phyloP scores from a whole-genome alignment of 1,140 invertebrate genomes.

The Uloborus diversus region DNA sequence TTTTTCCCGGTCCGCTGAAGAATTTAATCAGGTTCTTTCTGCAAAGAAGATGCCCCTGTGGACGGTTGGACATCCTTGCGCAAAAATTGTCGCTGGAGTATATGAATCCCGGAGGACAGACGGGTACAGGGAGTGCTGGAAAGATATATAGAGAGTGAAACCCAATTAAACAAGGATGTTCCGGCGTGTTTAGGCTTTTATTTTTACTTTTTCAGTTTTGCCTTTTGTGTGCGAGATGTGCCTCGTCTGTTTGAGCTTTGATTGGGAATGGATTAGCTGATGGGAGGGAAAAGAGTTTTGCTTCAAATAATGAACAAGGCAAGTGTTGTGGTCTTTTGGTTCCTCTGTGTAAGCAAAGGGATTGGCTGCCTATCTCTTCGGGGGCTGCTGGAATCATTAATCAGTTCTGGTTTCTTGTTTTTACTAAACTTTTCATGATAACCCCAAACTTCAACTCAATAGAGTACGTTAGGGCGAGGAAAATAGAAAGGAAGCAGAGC shows the following conservation, averaged over 20 bases:
- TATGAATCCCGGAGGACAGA: conserved; percentile 8
- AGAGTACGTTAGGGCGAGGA: too few species aligned
- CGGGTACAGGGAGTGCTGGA: not conserved
- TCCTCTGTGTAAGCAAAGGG: conserved; percentile 30
- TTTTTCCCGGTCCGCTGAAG: conserved; percentile 15
- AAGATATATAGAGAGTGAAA: not conserved
- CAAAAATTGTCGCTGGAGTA: conserved; percentile 35
- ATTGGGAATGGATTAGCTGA: conserved; percentile 36
- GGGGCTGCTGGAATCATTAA: not conserved
- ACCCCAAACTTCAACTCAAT: too few species aligned
- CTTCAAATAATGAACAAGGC: conserved; percentile 36
- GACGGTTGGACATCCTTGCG: conserved; percentile 13
- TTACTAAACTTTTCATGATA: too few species aligned
- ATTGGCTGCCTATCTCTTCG: not conserved
- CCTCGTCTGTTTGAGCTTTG: conserved; percentile 43
- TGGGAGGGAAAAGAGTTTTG: conserved; percentile 19
- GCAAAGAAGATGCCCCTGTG: conserved; percentile 9
- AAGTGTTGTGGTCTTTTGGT: conserved; percentile 29
- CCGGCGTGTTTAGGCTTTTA: not conserved
- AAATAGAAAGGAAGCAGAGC: too few species aligned
- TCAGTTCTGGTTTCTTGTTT: not conserved
- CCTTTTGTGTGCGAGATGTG: not conserved
- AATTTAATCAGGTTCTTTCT: conserved; percentile 42
- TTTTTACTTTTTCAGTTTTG: not conserved
- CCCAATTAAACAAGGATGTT: conserved; percentile 40